A percentile compares a stretch with the other conserved stretches of the same genome.
Conservation (phyloP, 2,888 invertebrate genomes). For the Polydrusus pterygomalis region DNA sequence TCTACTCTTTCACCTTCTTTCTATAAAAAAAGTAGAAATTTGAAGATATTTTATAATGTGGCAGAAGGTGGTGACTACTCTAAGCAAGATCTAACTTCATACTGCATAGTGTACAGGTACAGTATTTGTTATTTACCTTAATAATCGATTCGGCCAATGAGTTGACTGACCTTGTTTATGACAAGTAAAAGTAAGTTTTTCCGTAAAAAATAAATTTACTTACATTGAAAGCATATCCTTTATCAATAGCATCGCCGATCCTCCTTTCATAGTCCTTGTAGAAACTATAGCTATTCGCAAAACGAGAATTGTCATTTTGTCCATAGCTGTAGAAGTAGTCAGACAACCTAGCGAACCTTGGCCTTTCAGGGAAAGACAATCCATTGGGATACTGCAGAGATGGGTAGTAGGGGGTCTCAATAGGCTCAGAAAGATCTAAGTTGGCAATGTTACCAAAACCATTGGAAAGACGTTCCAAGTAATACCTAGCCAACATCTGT, state of each 20-base stretch:
- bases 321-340: constrained; percentile 68
- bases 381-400: constrained; percentile 80
- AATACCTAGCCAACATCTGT: constrained; percentile 82
- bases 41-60: too few species aligned
- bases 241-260: constrained; percentile 76
- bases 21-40: constrained; percentile 30
- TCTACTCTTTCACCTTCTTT: constrained; percentile 71
- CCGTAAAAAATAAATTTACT: constrained; percentile 54
- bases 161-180: too few species aligned
- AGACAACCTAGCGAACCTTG: constrained; percentile 71
- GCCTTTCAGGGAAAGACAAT: constrained; percentile 78
- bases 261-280: constrained; percentile 73
- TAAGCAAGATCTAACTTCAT: background rate
- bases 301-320: constrained; percentile 69
- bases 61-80: background rate
- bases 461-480: constrained; percentile 84
- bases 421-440: constrained; percentile 73
- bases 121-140: too few species aligned
- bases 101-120: too few species aligned
- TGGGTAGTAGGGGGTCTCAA: constrained; percentile 76
- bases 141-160: too few species aligned
- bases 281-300: constrained; percentile 73
- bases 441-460: constrained; percentile 79
- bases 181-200: too few species aligned
- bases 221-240: constrained; percentile 72